Evolutionary conservation across 2,113 vertebrate species (phyloP), one percentile per base, ranked within the genome.

Genomic region (Theristicus caerulescens): DNA sequence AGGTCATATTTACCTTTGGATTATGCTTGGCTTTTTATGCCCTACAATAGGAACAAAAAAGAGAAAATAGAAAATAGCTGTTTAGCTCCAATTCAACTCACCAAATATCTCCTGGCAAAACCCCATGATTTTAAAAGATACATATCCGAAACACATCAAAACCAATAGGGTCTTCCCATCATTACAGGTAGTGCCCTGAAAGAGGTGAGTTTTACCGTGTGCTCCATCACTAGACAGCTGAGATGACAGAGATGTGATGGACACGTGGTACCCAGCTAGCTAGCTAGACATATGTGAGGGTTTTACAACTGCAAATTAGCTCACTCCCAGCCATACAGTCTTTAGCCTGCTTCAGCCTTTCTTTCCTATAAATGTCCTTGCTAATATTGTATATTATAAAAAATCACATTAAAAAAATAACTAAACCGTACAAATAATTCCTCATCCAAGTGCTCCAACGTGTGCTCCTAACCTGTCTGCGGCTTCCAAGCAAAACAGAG

Each of bases 401-500:
- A 91, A 89, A 91, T 69, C 82, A 55, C 80, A 82, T 95, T 74
- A 57, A 69, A 79, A 94, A 92, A 91, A 88, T 26, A 92, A 79
- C 93, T 38, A 86, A 96, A 70, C 82, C 83, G 91, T 91, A 95
- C 89, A 97, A 98, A 97, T 69, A 96, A 93, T 83, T 95, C 95
- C 85, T 73, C 58, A 81, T 83, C 95, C 95, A 95, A 97, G 55
- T 29, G 52, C 66, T 93, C 82, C 61, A 82, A 9, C 17, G 57
- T 93, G 93, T 70, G 73, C 88, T 96, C 86, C 96, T 78, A 91
- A 94, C 84, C 90, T 93, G 94, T 72, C 89, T 89, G 85, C 52
- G 79, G 44, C 78, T 94, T 97, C 96, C 96, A 95, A 97, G 93
- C n/a, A 74, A 96, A 97, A 95, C 69, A 92, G 96, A 82, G 86